These are phyloP conservation scores for Tetramorium alpestre DNA, from an alignment of 1,140 invertebrate species.

Conservation along the genomic window DNA sequence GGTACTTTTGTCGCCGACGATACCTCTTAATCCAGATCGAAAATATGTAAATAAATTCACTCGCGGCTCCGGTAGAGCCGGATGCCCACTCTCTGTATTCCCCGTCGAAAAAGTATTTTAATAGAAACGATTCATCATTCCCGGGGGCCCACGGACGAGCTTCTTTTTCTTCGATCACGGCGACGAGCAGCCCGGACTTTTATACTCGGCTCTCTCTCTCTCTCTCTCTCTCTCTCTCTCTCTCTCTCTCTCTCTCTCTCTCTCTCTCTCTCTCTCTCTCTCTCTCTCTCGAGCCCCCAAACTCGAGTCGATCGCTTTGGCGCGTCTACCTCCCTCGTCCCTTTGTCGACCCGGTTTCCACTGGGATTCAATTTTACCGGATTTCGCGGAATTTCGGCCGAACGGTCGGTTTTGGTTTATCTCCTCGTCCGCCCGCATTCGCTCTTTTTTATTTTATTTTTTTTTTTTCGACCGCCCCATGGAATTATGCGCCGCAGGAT, in stretches of 20 bases:
- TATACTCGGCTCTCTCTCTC: conserved; percentile 24
- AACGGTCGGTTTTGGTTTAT: conserved; percentile 74
- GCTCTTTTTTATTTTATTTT: conserved; percentile 46
- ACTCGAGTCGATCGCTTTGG: conserved; percentile 55
- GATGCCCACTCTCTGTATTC: conserved; percentile 84
- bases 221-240: too few species aligned
- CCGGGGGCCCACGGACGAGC: conserved; percentile 71
- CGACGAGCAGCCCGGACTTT: conserved; percentile 41
- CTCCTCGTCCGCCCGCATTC: conserved; percentile 48
- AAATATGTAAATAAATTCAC: conserved; percentile 86
- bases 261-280: too few species aligned
- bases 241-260: background rate
- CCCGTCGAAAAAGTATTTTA: conserved; percentile 86
- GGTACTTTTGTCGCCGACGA: conserved; percentile 62
- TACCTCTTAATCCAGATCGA: conserved; percentile 86
- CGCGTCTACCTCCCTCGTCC: conserved; percentile 41
- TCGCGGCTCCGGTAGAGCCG: conserved; percentile 78
- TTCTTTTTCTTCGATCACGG: conserved; percentile 69
- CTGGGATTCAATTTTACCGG: conserved; percentile 78
- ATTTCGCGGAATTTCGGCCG: conserved; percentile 80
- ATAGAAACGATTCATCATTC: conserved; percentile 87
- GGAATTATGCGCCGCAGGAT: conserved; percentile 71
- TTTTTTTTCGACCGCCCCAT: conserved; percentile 54
- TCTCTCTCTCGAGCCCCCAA: background rate
- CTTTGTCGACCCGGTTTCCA: conserved; percentile 48